phyloP scores from a whole-genome alignment of 2,113 vertebrate genomes.

The Pyrgilauda ruficollis region DNA sequence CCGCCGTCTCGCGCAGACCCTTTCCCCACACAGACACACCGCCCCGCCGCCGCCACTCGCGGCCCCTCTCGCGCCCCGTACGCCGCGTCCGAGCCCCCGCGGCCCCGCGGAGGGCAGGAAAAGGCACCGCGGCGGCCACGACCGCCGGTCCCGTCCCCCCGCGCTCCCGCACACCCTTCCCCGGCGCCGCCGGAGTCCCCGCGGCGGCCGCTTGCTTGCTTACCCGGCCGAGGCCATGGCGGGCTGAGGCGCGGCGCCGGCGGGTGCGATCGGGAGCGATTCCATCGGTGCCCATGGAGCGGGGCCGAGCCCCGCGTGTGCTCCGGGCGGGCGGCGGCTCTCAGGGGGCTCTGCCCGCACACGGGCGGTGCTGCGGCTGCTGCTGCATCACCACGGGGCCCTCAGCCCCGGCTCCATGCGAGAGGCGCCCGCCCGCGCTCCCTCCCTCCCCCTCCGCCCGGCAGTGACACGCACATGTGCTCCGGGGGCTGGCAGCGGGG shows the following conservation, averaged over 20 bases:
- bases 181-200: background rate
- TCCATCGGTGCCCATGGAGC: conserved; percentile 57
- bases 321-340: conserved; percentile 2
- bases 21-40: background rate
- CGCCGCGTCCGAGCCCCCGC: background rate
- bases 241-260: conserved; percentile 29
- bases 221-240: conserved; percentile 41
- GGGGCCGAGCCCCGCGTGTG: conserved; percentile 34
- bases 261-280: conserved; percentile 15
- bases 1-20: background rate
- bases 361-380: background rate
- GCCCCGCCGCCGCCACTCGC: background rate
- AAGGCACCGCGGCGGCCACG: background rate
- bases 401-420: conserved; percentile 34
- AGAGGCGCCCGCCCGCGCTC: conserved; percentile 6
- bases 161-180: background rate
- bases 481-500: conserved; percentile 48
- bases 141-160: background rate
- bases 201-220: background rate
- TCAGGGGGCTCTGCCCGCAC: background rate
- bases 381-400: background rate
- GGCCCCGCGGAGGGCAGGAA: background rate
- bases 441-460: conserved; percentile 41
- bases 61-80: conserved; percentile 7
- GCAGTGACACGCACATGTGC: conserved; percentile 52